Conservation (phyloP, 1,140 invertebrate species). For the Bombus turneri region DNA sequence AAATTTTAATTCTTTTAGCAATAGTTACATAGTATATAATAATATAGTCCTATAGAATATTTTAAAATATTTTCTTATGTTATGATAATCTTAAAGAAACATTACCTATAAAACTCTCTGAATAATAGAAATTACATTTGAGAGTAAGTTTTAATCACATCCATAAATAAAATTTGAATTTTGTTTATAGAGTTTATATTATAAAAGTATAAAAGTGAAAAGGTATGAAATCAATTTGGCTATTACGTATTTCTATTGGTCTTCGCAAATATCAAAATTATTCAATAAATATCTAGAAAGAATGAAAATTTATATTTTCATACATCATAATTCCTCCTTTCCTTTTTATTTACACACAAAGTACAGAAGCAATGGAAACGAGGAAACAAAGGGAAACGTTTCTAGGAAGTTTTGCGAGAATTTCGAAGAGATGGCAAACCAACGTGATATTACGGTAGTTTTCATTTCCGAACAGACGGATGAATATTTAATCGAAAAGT, state of each 20-base stretch:
- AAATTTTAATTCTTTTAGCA: neutral
- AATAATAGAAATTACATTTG: too few species aligned
- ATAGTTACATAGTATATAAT: neutral
- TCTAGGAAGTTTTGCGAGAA: neutral
- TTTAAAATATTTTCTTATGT: too few species aligned
- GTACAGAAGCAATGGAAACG: too few species aligned
- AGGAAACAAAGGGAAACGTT: neutral
- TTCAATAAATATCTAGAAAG: neutral
- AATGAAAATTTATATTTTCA: neutral
- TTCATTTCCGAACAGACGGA: neutral
- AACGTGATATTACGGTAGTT: neutral
- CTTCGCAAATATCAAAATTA: neutral
- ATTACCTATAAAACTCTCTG: too few species aligned
- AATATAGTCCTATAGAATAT: too few species aligned
- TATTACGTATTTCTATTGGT: neutral
- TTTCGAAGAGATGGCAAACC: neutral
- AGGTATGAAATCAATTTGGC: too few species aligned
- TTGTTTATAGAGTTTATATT: too few species aligned
- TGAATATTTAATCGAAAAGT: conserved; percentile 42
- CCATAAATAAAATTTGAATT: too few species aligned
- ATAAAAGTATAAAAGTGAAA: too few species aligned
- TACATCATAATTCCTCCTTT: neutral
- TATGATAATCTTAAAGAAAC: too few species aligned
- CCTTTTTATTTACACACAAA: neutral
- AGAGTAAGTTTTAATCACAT: too few species aligned